Conservation (phyloP, 2,797 vertebrate genomes). For the Remorina albescens region DNA sequence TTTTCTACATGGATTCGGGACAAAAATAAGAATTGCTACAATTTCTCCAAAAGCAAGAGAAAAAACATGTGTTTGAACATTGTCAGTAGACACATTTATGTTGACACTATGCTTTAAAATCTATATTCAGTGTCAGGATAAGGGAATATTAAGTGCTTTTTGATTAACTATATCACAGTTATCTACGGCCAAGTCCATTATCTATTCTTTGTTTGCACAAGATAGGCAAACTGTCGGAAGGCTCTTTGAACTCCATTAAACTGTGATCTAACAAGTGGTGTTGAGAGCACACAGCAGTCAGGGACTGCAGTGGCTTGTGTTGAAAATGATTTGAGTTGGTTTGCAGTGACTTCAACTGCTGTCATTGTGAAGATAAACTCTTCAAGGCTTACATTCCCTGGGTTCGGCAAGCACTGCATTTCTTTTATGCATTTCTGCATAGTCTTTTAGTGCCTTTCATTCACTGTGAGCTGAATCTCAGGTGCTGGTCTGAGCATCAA, state of each 20-base stretch:
- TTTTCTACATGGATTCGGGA: too few relatives aligned
- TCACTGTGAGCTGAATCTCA: neutral
- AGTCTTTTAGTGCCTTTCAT: neutral
- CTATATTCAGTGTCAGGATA: neutral
- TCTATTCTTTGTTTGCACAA: neutral
- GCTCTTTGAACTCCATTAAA: conserved; percentile 6
- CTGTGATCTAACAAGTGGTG: neutral
- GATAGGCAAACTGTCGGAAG: neutral
- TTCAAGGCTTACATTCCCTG: neutral
- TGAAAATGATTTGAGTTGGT: too few relatives aligned
- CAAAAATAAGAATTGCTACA: neutral
- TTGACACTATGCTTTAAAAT: neutral
- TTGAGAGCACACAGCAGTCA: neutral
- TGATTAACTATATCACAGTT: neutral
- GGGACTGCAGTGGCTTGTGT: too few relatives aligned
- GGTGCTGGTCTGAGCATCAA: neutral
- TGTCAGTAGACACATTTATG: too few relatives aligned
- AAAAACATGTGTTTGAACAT: too few relatives aligned
- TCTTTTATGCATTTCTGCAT: too few relatives aligned
- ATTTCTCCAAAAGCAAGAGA: conserved; percentile 9
- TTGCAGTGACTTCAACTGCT: neutral
- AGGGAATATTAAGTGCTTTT: neutral
- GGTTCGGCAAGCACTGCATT: neutral
- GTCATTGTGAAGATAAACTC: too few relatives aligned
- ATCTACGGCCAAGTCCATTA: neutral